Evolutionary conservation across 1,140 invertebrate species (phyloP), one percentile per base, ranked within the genome.

Genomic region (Drosophila miranda): DNA sequence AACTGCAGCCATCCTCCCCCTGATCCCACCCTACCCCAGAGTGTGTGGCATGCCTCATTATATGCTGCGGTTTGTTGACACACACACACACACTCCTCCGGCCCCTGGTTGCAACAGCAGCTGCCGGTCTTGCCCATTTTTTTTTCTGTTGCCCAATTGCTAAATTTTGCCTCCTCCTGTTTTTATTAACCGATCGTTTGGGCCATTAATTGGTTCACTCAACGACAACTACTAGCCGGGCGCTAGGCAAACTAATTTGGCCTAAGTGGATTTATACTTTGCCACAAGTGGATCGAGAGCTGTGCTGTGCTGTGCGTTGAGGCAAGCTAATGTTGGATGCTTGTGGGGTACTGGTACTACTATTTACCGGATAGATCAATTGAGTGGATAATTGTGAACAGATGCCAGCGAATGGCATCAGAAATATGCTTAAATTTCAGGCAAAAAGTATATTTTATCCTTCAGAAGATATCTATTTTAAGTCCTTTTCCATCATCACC

Each of bases 51-150:
- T 44, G 78, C 67, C 67, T 89, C 80, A 89, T 84, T 81, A 86
- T 73, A 52, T 51, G 14, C 52, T 89, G 80, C 59, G 76, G 84
- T 77, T 84, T 80, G 77, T 76, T 80, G 80, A 89, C 77, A 75
- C 59, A 78, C 76, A 46, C 64, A 14, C 30, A 14, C 59, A 49
- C 68, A 62, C 51, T 28, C 38, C 30, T 46, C 51, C 43, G 14
- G 49, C 52, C 53, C 63, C 38, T 59, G 16, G 23, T 34, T 26
- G 23, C 46, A 19, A 19, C 19, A 50, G 46, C 80, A 84, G 80
- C 80, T 83, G 75, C 75, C 49, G 16, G 13, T 34, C 34, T 14
- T 43, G 54, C 63, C 57, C 30, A 46, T 46, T 74, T 63, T 69
- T 56, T 72, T 54, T 51, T 0, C 3, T 38, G 30, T 9, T 14